Evolutionary conservation across 2,888 invertebrate genomes (phyloP).

Genomic region (Caradrina kadenii): DNA sequence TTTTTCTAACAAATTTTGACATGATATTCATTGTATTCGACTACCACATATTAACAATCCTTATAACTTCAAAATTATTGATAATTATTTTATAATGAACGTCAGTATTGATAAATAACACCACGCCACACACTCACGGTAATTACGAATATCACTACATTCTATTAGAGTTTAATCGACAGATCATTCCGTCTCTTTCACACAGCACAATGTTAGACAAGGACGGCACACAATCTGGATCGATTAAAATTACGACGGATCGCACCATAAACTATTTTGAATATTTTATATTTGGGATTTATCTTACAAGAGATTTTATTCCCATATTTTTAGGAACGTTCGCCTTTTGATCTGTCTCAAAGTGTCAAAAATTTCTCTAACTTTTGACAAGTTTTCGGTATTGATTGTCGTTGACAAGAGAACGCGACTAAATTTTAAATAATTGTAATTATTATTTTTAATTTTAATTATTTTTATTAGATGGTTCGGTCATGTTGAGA

Average conservation of each 20-base stretch:
- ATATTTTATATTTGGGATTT: constrained; percentile 12
- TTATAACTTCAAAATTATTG: background rate
- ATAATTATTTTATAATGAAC: background rate
- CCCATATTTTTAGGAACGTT: no score
- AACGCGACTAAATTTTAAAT: no score
- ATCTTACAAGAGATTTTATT: constrained; percentile 25
- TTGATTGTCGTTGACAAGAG: no score
- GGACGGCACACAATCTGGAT: constrained; percentile 54
- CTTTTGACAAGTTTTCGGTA: no score
- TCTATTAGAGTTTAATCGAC: constrained; percentile 43
- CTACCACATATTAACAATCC: background rate
- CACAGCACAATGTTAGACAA: constrained; percentile 27
- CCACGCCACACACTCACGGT: constrained; percentile 10
- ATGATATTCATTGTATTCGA: background rate
- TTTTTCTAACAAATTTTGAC: no score
- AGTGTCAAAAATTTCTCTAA: no score
- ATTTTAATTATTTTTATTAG: no score
- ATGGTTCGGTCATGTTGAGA: no score
- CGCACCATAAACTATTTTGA: constrained; percentile 28
- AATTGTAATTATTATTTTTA: no score
- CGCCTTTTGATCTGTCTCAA: no score
- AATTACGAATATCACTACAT: constrained; percentile 28
- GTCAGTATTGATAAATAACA: constrained; percentile 58
- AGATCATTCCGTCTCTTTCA: constrained; percentile 54
- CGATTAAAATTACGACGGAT: constrained; percentile 47